Evolutionary conservation across 2,113 vertebrate species (phyloP).

Genomic region (Ginglymostoma cirratum): DNA sequence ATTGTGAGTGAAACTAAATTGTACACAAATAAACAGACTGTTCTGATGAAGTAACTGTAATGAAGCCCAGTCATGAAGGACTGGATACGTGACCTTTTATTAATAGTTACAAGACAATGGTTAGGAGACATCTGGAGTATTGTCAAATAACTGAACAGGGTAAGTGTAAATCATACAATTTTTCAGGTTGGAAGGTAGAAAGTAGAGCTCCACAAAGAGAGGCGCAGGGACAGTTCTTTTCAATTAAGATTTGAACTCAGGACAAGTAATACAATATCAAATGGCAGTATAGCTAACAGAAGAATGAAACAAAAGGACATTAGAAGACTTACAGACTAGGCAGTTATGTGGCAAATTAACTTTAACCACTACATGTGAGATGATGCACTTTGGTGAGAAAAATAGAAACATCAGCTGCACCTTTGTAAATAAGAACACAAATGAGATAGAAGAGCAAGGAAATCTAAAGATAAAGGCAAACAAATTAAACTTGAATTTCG

Average conservation of each 20-base stretch:
- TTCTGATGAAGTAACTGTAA: background rate
- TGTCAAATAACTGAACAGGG: background rate
- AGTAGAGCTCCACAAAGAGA: background rate
- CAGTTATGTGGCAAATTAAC: background rate
- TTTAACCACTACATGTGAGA: background rate
- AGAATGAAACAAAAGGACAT: background rate
- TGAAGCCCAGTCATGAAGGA: background rate
- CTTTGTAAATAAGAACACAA: background rate
- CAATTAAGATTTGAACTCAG: background rate
- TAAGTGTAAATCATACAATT: background rate
- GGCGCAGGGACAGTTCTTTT: background rate
- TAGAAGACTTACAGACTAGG: background rate
- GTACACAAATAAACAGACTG: background rate
- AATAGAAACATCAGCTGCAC: background rate
- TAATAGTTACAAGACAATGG: background rate
- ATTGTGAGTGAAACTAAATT: too few relatives aligned
- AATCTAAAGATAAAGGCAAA: background rate
- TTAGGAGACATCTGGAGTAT: background rate
- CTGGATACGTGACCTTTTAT: background rate
- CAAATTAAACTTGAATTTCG: background rate
- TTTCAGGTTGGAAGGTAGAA: background rate
- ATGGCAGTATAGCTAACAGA: background rate
- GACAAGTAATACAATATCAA: background rate
- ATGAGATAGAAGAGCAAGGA: background rate
- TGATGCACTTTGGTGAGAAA: background rate